Percentiles rank a stretch among this genome's conserved stretches.
Conservation (phyloP, 2,113 vertebrate species). For the Lepisosteus oculatus region DNA sequence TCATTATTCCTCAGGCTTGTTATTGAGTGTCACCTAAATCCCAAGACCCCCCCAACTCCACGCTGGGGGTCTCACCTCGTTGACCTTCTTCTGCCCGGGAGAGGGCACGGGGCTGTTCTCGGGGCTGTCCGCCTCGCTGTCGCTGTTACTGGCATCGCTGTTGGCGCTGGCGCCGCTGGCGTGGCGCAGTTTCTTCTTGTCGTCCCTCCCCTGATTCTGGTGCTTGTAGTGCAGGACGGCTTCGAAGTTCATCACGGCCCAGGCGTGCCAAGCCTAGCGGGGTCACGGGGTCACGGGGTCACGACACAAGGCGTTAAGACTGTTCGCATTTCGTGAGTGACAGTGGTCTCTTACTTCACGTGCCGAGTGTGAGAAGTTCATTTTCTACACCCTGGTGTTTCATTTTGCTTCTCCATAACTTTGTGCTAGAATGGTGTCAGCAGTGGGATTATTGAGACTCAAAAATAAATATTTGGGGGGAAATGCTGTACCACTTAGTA, state of each 20-base stretch:
- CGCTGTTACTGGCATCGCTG: conserved; percentile 92
- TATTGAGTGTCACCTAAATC: not conserved
- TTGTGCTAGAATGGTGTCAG: too few relatives aligned
- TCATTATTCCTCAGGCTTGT: not conserved
- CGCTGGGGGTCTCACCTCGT: conserved; percentile 69
- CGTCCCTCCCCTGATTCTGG: conserved; percentile 86
- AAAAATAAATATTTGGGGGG: too few relatives aligned
- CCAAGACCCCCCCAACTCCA: not conserved
- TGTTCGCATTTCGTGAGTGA: too few relatives aligned
- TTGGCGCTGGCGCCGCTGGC: conserved; percentile 81
- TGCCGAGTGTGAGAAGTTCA: too few relatives aligned
- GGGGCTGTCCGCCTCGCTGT: conserved; percentile 84
- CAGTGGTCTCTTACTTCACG: too few relatives aligned
- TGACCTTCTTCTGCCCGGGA: conserved; percentile 89
- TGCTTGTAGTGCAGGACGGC: conserved; percentile 97
- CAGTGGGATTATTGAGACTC: too few relatives aligned
- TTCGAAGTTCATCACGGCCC: conserved; percentile 99
- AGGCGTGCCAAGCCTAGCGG: conserved; percentile 92
- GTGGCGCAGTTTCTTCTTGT: conserved; percentile 90
- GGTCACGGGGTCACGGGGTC: not conserved
- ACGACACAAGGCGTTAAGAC: too few relatives aligned
- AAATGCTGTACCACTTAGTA: too few relatives aligned
- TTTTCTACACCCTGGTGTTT: too few relatives aligned
- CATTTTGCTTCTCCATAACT: too few relatives aligned
- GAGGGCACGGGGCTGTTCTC: conserved; percentile 92